Base-by-base conservation (phyloP, 2,113 vertebrate genomes). In the Micronycteris hirsuta region DNA sequence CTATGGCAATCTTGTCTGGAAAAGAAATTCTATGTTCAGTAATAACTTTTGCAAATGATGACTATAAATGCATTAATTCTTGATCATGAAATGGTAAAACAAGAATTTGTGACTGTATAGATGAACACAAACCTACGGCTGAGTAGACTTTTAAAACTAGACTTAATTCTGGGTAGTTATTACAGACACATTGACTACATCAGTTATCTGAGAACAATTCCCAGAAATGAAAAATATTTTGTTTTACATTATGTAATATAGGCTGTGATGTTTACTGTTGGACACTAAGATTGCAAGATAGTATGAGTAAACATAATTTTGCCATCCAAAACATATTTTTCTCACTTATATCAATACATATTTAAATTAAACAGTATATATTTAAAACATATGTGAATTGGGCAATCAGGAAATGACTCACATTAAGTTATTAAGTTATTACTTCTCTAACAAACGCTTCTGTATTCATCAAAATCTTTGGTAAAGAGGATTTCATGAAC, bases 41-140 rank as follows among this genome's bases (percentile, higher is more conserved):
- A 97, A 95, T 84, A 92, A 24, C 3, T 11, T 71, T 96, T 89
- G 89, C 20, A 96, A 95, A 58, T 20, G 86, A 63, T 38, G 36
- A 82, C 31, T 96, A 67, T 89, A 85, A 96, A 96, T 81, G 4
- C 61, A 89, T 92, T 95, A 19, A 93, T 95, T 96, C 90, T 56
- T 80, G 36, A 82, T 96, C 38, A 65, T 26, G 2, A 97, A 86
- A 95, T n/a, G 28, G 90, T 71, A 90, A 38, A 38, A 97, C 3
- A 97, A 49, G 91, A 68, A 11, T 89, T 80, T 73, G 0, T 47
- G 6, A 76, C 4, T 7, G 43, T 20, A 52, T n/a, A 56, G 93
- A 80, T 81, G 77, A 22, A 77, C 1, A 76, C 36, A 95, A 58
- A 33, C 17, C 0, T 91, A 82, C 19, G 76, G 0, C 67, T 92